phyloP scores from a whole-genome alignment of 2,113 vertebrate species.

The Pleuronectes platessa region DNA sequence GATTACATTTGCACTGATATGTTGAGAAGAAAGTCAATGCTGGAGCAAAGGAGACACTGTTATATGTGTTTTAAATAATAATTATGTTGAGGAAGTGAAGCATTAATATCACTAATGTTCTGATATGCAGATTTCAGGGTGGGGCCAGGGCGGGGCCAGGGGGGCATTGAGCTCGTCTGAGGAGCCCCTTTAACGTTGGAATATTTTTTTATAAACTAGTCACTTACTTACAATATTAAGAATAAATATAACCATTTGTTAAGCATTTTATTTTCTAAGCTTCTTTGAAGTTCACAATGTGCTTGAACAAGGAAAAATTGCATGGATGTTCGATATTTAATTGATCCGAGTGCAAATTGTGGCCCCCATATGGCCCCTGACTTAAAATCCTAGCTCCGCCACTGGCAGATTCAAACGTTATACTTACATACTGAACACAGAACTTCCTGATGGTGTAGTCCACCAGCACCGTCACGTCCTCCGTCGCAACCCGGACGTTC shows the following conservation, averaged over 20 bases:
- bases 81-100: neutral
- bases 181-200: too few species aligned
- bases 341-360: too few species aligned
- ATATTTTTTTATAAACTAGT: too few species aligned
- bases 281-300: too few species aligned
- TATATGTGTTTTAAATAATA: constrained; percentile 5
- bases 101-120: neutral
- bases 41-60: neutral
- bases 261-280: too few species aligned
- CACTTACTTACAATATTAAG: too few species aligned
- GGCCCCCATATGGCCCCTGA: too few species aligned
- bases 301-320: too few species aligned
- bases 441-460: constrained; percentile 97
- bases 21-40: neutral
- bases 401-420: neutral
- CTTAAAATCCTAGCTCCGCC: neutral
- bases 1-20: constrained; percentile 25
- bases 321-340: too few species aligned
- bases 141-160: too few species aligned
- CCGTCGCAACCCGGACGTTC: constrained; percentile 88
- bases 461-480: constrained; percentile 92
- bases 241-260: too few species aligned
- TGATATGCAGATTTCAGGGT: neutral
- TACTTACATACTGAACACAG: constrained; percentile 91
- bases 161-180: too few species aligned